Evolutionary conservation across 2,113 vertebrate species (phyloP).

Genomic region (human (Homo sapiens)): GRCh38 chr7:109852001-109852500

Average conservation of each 20-base stretch:
- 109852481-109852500: neutral
- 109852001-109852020: neutral
- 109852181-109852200: neutral
- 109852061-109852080: constrained; percentile 48
- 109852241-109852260: neutral
- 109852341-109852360: neutral
- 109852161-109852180: neutral
- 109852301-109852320: neutral
- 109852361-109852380: neutral
- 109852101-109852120: constrained; percentile 2
- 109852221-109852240: neutral
- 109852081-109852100: neutral
- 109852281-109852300: neutral
- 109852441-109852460: neutral
- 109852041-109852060: constrained; percentile 23
- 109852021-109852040: neutral
- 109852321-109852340: neutral
- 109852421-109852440: neutral
- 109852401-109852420: neutral
- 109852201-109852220: neutral
- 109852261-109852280: neutral
- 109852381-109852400: neutral
- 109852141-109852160: neutral
- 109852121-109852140: neutral
- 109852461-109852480: neutral